These are phyloP conservation scores for Excalfactoria chinensis DNA, from an alignment of 2,113 vertebrate genomes.

Conservation along the genomic window DNA sequence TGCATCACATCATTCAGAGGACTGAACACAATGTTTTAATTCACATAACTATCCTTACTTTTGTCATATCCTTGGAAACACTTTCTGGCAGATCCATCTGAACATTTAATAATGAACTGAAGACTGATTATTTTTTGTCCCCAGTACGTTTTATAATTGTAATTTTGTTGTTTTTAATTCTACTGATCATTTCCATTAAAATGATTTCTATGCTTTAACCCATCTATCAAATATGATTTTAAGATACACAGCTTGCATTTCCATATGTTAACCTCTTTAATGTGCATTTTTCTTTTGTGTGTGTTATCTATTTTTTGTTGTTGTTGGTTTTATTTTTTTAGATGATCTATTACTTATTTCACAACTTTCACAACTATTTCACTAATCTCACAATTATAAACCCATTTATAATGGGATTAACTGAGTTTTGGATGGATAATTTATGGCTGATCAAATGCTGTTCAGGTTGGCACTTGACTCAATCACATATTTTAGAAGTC, in stretches of 20 bases:
- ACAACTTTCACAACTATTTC: not conserved
- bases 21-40: not conserved
- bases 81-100: not conserved
- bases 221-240: not conserved
- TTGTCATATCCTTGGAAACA: not conserved
- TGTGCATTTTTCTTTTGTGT: not conserved
- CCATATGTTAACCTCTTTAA: not conserved
- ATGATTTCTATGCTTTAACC: not conserved
- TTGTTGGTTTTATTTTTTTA: not conserved
- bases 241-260: not conserved
- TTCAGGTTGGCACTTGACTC: not conserved
- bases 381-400: too few relatives aligned
- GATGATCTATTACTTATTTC: not conserved
- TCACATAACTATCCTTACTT: not conserved
- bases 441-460: too few relatives aligned
- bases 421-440: too few relatives aligned
- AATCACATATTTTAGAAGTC: not conserved
- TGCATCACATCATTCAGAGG: not conserved
- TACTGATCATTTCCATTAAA: not conserved
- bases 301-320: too few relatives aligned
- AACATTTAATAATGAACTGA: not conserved
- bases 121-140: rapidly evolving
- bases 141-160: not conserved
- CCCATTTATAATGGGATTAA: too few relatives aligned
- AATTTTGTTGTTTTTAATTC: not conserved